Percentiles rank a stretch among this genome's conserved stretches.
phyloP scores from a whole-genome alignment of 2,113 vertebrate genomes.

The Paradoxurus hermaphroditus region DNA sequence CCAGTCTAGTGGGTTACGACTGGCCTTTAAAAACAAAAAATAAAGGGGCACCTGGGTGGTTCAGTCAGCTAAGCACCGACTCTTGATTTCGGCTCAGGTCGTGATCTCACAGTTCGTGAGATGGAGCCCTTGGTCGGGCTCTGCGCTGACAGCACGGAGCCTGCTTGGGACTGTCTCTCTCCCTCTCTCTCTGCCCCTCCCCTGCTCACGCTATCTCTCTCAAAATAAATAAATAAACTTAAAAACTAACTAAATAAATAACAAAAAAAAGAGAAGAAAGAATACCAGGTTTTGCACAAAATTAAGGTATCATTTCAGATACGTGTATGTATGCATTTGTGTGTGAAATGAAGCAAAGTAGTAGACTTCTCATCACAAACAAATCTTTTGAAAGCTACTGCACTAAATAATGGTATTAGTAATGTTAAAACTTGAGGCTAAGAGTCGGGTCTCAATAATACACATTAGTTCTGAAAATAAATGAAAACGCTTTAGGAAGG shows the following conservation, averaged over 20 bases:
- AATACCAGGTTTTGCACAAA: not conserved
- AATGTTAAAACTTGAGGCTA: not conserved
- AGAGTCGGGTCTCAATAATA: not conserved
- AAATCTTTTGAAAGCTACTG: not conserved
- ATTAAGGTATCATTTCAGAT: constrained; percentile 1
- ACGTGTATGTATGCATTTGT: not conserved
- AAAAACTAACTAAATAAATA: no score
- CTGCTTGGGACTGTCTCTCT: no score
- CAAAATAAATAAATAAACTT: no score
- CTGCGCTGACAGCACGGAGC: no score
- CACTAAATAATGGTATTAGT: not conserved
- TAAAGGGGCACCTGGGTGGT: no score
- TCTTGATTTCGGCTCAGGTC: no score
- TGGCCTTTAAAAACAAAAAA: not conserved
- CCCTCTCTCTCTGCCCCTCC: no score
- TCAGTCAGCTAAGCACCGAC: no score
- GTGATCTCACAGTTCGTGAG: no score
- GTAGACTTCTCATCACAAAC: not conserved
- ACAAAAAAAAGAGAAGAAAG: not conserved
- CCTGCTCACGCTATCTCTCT: no score
- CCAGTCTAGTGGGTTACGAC: not conserved
- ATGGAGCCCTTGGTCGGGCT: no score
- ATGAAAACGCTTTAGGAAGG: not conserved
- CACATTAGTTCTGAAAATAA: constrained; percentile 26
- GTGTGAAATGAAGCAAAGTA: constrained; percentile 2